Evolutionary conservation across 2,888 invertebrate species (phyloP), one percentile per base, ranked within the genome.

Genomic region (Cheiracanthium punctorium): DNA sequence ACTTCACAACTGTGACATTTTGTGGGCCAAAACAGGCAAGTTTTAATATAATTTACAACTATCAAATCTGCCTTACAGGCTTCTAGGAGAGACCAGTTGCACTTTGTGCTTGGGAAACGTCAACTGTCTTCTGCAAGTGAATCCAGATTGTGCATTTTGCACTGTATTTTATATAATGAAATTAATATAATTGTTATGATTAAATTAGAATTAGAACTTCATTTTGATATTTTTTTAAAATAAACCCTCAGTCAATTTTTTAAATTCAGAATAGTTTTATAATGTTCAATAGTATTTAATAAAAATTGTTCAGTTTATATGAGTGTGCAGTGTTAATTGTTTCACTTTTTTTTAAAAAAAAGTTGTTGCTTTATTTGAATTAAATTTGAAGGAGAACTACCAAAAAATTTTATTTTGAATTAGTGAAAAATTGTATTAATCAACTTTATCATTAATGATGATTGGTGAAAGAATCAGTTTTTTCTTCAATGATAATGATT

Each of bases 11-110:
- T 88, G 88, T 88, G 89, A 88, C 87, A 84, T 88, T 82, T 82
- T 89, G 88, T 88, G 89, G 87, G 85, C 88, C 76, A 85, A 86
- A 85, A 80, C 88, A 89, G 89, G 89, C 89, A 89, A 89, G 89
- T 89, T 88, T 87, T 85, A 58, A 88, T 81, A 84, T 71, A 73
- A 80, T 88, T 77, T 81, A 76, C 58, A 65, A 79, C 32, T 77
- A 87, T 76, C 77, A 87, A 80, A 74, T 79, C 82, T 87, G 87
- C 87, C 87, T 87, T 82, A 79, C 87, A 87, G 87, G 87, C 87
- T 87, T 84, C 65, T 74, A 81, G 76, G 76, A 77, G 67, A 72
- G 74, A n/a, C 72, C 48, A 58, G 64, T 80, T 72, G 76, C 86
- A 80, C 86, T 73, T 43, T 67, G 86, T 87, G 86, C 76, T 58